Conservation (phyloP, 1,140 invertebrate genomes). For the Drosophila azteca region DNA sequence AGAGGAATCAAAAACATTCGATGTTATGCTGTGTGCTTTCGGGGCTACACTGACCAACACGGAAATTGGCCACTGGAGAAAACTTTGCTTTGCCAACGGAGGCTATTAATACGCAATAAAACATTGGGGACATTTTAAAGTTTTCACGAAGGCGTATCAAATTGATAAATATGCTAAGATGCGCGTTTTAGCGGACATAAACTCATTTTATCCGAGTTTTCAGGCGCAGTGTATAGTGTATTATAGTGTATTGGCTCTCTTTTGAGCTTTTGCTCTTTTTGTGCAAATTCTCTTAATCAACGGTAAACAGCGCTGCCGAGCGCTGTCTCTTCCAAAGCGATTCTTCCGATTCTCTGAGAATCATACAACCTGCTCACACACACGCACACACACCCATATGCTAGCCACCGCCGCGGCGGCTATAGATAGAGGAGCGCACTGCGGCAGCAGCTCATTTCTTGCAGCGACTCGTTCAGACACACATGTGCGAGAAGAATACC, state of each 20-base stretch:
- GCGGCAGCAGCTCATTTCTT: constrained; percentile 69
- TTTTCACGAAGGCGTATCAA: too few species aligned
- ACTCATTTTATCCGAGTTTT: too few species aligned
- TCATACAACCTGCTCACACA: constrained; percentile 17
- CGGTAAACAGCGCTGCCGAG: constrained; percentile 38
- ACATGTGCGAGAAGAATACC: constrained; percentile 14
- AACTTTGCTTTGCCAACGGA: too few species aligned
- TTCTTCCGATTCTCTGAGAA: background rate
- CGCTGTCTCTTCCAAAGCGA: too few species aligned
- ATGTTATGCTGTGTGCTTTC: constrained; percentile 25
- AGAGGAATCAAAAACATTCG: constrained; percentile 31
- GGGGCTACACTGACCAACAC: constrained; percentile 29
- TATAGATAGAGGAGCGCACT: constrained; percentile 66
- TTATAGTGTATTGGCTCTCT: constrained; percentile 17
- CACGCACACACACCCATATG: background rate
- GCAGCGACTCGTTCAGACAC: constrained; percentile 69
- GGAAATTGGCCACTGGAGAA: too few species aligned
- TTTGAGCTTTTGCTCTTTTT: constrained; percentile 12
- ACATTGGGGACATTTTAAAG: too few species aligned
- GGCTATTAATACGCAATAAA: background rate
- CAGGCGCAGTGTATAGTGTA: too few species aligned
- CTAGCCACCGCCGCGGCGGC: constrained; percentile 14
- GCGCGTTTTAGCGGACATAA: too few species aligned
- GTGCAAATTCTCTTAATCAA: constrained; percentile 46
- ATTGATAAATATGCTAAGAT: too few species aligned